phyloP scores from a whole-genome alignment of 2,797 vertebrate species.

The Crypturellus tataupa region DNA sequence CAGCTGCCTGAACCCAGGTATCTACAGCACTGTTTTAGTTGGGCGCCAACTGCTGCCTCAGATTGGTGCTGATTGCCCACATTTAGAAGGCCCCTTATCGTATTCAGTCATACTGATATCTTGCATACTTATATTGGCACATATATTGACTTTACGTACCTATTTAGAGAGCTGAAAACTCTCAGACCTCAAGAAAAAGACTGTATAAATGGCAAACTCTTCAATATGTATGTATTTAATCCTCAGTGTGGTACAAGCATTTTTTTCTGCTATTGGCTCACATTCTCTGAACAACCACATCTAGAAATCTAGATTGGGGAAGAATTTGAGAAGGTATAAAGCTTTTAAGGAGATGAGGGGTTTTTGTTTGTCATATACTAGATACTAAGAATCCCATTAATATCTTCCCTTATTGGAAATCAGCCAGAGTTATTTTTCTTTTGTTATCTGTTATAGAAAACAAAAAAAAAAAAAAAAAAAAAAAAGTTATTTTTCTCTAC shows the following conservation, averaged over 20 bases:
- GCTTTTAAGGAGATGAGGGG: neutral
- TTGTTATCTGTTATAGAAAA: neutral
- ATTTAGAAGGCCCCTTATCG: neutral
- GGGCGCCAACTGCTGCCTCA: neutral
- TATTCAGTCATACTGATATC: neutral
- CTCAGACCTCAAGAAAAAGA: neutral
- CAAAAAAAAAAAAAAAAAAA: rapidly evolving
- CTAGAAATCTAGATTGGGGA: neutral
- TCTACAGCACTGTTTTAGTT: neutral
- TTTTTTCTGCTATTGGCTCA: neutral
- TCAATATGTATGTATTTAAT: neutral
- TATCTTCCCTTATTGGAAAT: neutral
- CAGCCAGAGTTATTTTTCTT: neutral
- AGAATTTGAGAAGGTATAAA: neutral
- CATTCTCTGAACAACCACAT: neutral
- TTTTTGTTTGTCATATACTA: neutral
- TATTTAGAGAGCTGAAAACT: neutral
- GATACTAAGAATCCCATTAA: neutral
- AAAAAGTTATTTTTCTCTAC: neutral
- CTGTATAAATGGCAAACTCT: neutral
- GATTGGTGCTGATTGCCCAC: neutral
- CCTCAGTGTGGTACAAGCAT: neutral
- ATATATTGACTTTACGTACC: neutral
- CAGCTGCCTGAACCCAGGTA: neutral
- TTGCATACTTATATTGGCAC: no score